A percentile compares a stretch with the other conserved stretches of the same genome.
Evolutionary conservation across 2,888 invertebrate species (phyloP).

Genomic region (Cyaniris semiargus): DNA sequence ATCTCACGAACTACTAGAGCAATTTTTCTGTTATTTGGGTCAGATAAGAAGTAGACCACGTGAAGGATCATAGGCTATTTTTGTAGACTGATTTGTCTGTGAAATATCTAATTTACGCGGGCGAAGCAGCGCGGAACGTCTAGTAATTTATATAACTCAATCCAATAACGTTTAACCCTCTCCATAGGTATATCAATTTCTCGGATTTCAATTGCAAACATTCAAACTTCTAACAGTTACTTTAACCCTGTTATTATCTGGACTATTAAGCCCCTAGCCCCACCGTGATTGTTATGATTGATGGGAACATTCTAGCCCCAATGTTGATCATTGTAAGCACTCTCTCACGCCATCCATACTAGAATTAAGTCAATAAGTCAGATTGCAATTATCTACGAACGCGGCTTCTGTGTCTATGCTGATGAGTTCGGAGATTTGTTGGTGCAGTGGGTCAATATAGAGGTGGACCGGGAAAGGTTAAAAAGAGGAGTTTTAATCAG

Average conservation of each 20-base stretch:
- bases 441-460: not conserved
- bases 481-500: no score
- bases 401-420: not conserved
- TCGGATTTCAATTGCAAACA: no score
- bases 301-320: not conserved
- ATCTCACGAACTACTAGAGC: no score
- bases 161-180: no score
- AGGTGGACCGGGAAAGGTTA: not conserved
- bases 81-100: no score
- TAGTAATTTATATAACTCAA: no score
- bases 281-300: conserved; percentile 9
- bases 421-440: not conserved
- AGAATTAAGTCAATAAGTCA: conserved; percentile 16
- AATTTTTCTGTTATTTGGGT: no score
- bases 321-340: not conserved
- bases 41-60: no score
- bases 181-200: no score
- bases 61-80: no score
- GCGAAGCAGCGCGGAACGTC: no score
- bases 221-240: not conserved
- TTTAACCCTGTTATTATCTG: conserved; percentile 3
- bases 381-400: not conserved
- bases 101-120: no score
- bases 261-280: not conserved
- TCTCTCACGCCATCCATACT: conserved; percentile 1